Percentiles rank a stretch among this genome's conserved stretches.
phyloP scores from a whole-genome alignment of 1,140 invertebrate genomes.

The Mercenaria mercenaria region DNA sequence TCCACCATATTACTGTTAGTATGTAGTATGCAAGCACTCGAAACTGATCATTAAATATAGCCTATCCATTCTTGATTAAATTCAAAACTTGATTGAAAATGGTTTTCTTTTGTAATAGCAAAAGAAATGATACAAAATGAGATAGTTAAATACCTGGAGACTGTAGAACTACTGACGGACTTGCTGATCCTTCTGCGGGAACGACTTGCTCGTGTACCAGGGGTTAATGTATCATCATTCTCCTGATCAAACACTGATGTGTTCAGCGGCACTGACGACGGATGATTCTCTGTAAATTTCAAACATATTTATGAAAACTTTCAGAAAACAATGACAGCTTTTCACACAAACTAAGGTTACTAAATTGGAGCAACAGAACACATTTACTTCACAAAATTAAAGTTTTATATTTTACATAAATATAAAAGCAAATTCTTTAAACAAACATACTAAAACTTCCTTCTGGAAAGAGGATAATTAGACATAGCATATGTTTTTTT shows the following conservation, averaged over 20 bases:
- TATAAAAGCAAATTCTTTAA: no score
- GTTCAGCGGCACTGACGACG: slow-evolving; percentile 44
- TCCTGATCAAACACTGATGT: background rate
- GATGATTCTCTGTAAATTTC: slow-evolving; percentile 57
- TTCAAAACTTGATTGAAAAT: no score
- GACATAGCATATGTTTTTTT: no score
- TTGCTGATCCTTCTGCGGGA: slow-evolving; percentile 20
- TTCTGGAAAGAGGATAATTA: no score
- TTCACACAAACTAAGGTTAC: no score
- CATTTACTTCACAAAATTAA: background rate
- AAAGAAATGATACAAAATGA: no score
- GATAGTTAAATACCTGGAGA: no score
- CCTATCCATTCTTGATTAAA: no score
- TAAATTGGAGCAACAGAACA: no score
- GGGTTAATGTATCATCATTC: slow-evolving; percentile 50
- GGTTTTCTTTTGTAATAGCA: no score
- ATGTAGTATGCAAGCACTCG: background rate
- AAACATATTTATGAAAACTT: background rate
- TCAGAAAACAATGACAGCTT: background rate
- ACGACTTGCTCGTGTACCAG: slow-evolving; percentile 20
- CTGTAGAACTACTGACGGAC: slow-evolving; percentile 30
- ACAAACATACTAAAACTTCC: no score
- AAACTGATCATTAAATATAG: no score
- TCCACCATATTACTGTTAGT: background rate
- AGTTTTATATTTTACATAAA: background rate